Conservation (phyloP, 2,113 vertebrate species). For the Loxodonta africana region DNA sequence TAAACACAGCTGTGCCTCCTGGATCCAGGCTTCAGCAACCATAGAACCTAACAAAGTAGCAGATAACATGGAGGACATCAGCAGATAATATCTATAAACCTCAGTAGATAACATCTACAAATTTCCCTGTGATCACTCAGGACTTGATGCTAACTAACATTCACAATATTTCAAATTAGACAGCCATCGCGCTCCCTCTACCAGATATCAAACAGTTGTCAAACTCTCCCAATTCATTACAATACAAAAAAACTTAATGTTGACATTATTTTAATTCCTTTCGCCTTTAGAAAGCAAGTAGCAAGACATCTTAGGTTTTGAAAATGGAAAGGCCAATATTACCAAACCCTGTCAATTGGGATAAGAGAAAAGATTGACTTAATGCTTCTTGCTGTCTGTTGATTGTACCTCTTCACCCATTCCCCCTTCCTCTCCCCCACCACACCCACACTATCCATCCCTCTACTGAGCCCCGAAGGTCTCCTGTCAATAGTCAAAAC, state of each 20-base stretch:
- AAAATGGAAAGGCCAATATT: conserved; percentile 46
- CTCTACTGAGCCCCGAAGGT: background rate
- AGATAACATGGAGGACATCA: background rate
- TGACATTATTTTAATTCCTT: background rate
- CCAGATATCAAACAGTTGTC: background rate
- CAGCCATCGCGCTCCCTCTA: background rate
- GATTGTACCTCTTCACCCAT: background rate
- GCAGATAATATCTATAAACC: background rate
- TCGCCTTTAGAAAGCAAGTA: conserved; percentile 34
- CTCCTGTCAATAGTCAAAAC: conserved; percentile 39
- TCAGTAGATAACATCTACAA: background rate
- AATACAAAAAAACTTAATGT: conserved; percentile 7
- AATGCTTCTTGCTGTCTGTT: background rate
- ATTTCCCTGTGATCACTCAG: background rate
- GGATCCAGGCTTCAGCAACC: background rate
- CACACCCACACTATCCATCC: background rate
- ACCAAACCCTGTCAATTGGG: background rate
- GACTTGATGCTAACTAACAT: background rate
- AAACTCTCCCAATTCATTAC: conserved; percentile 3
- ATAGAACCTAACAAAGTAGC: background rate
- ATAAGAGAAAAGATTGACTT: conserved; percentile 23
- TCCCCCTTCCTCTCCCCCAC: background rate
- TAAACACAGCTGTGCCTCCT: conserved; percentile 37
- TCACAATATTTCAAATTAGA: conserved; percentile 20
- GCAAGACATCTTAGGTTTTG: conserved; percentile 20